Evolutionary conservation across 2,888 invertebrate species (phyloP), one percentile per base, ranked within the genome.

Genomic region (Drosophila phalerata): DNA sequence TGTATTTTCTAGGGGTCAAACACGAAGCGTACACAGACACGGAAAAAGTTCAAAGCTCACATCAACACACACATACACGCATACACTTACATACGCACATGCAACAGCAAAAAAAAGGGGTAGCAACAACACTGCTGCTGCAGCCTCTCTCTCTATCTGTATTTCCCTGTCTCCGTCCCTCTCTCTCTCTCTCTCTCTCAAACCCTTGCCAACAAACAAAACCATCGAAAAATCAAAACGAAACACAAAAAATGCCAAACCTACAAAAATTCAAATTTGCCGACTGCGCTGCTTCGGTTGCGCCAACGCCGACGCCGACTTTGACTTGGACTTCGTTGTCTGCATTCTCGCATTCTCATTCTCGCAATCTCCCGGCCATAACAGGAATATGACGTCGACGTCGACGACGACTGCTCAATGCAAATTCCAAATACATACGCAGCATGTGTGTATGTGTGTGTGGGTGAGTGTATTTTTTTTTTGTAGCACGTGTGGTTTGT

Each of bases 401-500:
- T 42, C 38, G 43, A 53, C 60, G 51, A 55, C 55, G 32, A 19
- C 66, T 71, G 83, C 88, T 78, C 79, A 86, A 89, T 85, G 85
- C 89, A 88, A 85, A 85, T 85, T 87, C 82, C 87, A 81, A 79
- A 84, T 81, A 79, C 79, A 76, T 51, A 49, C 58, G 9, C 6
- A 10, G 30, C 9, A 30, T 30, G 2, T 30, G 10, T 9, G 51
- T 58, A 52, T 34, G 43, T 38, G 25, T 48, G 42, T 56, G 58
- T 70, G 47, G 70, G 30, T 73, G 67, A 62, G 69, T 68, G 60
- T 78, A 5, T 22, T 17, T 19, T 22, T 83, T 85, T 85, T 88
- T 81, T 88, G 87, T 87, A 85, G 89, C 85, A 85, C 85, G 85
- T 85, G 85, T 85, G 87, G 89, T 88, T 85, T 88, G 85, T 85